Evolutionary conservation across 2,888 invertebrate genomes (phyloP).

Genomic region (Cataglyphis rosenhaueri): DNA sequence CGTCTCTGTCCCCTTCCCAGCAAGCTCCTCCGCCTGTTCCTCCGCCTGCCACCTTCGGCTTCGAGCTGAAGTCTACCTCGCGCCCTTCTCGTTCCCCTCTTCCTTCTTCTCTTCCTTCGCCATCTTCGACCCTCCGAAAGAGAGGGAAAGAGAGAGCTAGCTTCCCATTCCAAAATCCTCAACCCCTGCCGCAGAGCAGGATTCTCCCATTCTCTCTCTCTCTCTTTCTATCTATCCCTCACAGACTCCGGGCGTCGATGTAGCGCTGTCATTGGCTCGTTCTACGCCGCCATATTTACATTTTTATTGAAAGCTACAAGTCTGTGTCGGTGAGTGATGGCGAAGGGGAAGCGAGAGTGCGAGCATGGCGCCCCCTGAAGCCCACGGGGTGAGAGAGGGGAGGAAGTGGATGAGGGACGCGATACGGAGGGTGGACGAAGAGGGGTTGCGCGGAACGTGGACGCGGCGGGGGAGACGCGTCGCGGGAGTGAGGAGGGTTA

Average conservation of each 20-base stretch:
- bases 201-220: conserved; percentile 35
- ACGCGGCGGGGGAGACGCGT: conserved; percentile 60
- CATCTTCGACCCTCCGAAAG: conserved; percentile 73
- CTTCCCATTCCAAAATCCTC: conserved; percentile 74
- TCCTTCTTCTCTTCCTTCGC: conserved; percentile 58
- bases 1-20: conserved; percentile 51
- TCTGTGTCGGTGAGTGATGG: conserved; percentile 81
- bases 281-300: conserved; percentile 86
- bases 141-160: conserved; percentile 51
- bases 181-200: conserved; percentile 69
- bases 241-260: conserved; percentile 80
- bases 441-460: conserved; percentile 61
- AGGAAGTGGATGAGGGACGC: conserved; percentile 56
- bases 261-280: conserved; percentile 85
- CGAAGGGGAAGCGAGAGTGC: conserved; percentile 78
- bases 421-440: conserved; percentile 71
- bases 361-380: conserved; percentile 63
- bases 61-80: conserved; percentile 26
- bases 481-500: conserved; percentile 73
- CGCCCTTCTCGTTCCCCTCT: conserved; percentile 15
- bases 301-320: conserved; percentile 86
- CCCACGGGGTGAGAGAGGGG: conserved; percentile 44
- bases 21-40: conserved; percentile 57
- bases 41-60: conserved; percentile 34
- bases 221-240: conserved; percentile 56